Base-by-base conservation (phyloP, 1,140 invertebrate species). In the Cotesia chilonis region DNA sequence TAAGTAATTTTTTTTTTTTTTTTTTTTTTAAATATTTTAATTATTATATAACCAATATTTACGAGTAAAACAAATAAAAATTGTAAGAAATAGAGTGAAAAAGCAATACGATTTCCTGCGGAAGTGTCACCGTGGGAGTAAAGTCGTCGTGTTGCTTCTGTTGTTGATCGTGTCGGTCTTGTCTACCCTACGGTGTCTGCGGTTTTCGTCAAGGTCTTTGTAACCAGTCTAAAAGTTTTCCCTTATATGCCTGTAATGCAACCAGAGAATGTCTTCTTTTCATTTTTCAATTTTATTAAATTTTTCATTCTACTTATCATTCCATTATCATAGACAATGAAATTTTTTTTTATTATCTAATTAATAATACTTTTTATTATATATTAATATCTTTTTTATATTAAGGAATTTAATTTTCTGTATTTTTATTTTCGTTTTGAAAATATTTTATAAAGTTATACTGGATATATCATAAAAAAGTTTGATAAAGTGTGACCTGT, bases 101-200 rank as follows among this genome's bases (percentile, higher is more conserved):
- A 28, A 68, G 51, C 54, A 12, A 35, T 28, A 59, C 36, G 70
- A 60, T 72, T 67, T 72, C 70, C 70, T 72, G 70, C 70, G 70
- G 70, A 72, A 66, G 63, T 67, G 64, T 72, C 63, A 60, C 70
- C 14, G 35, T 57, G 70, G 12, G 52, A 59, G 54, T 55, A 55
- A 7, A 14, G 37, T 37, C 64, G 70, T 54, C 37, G 51, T 35
- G 64, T 67, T 14, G 3, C 59, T 60, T 20, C 51, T 52, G 41
- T 47, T 47, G 41, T 47, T 47, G 41, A 47, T 47, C 5, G 41
- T 47, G 41, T 47, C 41, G 41, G 41, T 47, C 9, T 4, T 5
- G 5, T 47, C 41, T 37, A 38, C 55, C 38, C 10, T 57, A 36
- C 51, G 65, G 20, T 63, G 63, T 59, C 70, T 72, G 64, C 64